Evolutionary conservation across 2,797 vertebrate genomes (phyloP), one percentile per base, ranked within the genome.

Genomic region (Molossus molossus): DNA sequence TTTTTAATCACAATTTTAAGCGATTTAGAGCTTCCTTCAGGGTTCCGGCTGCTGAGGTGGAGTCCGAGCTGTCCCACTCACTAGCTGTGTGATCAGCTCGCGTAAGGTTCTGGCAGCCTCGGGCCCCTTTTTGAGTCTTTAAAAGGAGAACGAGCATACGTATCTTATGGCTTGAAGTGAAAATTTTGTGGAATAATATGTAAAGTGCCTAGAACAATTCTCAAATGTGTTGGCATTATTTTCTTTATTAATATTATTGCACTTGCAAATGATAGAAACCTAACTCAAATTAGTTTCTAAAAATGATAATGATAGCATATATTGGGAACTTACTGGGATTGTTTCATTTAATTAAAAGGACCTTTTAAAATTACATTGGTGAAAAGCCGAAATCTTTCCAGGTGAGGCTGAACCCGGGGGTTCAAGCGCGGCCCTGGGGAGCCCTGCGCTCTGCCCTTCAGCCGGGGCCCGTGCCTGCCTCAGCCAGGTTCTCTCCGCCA

Each of bases 1-100:
- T 87, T 95, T 89, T 45, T 94, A 89, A 87, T 87, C 5, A 0
- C 20, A 89, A 75, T 60, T 92, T 8, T 45, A 90, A 96, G 81
- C n/a, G 29, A 90, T 72, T 91, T 93, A 27, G 57, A 94, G 29
- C 50, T 55, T 72, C 23, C 40, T 90, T 94, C 40, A 20, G 55
- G 3, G 55, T 18, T 94, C 40, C 27, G 11, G 60, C 53, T 48
- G 5, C 60, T 29, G 85, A 81, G 25, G 53, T 18, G 75, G 10
- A 90, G 67, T 84, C 17, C n/a, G 18, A 70, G 5, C 27, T 48
- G 65, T 77, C 29, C 33, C 8, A 55, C 5, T 76, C 37, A 40
- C 45, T 77, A 50, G 48, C 60, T 40, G n/a, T 40, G n/a, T 72
- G 37, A 55, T 27, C 40, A 33, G 27, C 25, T 82, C 75, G 48